Conservation (phyloP, 2,888 invertebrate genomes). For the Zhuqinia jingwanae region DNA sequence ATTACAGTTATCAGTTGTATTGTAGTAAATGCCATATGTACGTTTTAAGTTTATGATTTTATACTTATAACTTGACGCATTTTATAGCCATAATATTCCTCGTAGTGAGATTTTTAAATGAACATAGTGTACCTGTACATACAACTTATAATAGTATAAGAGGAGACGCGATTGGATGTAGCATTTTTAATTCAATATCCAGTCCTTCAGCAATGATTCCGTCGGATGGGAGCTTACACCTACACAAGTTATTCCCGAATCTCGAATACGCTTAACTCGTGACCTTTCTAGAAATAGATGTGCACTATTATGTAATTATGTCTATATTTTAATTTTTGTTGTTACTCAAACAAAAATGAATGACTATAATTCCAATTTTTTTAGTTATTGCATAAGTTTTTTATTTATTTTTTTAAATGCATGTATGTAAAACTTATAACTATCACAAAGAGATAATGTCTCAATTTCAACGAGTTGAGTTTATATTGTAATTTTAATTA, state of each 20-base stretch:
- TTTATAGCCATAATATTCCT: too few relatives aligned
- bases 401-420: slow-evolving; percentile 16
- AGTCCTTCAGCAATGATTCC: slow-evolving; percentile 1
- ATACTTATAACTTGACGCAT: too few relatives aligned
- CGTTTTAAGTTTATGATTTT: too few relatives aligned
- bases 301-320: neutral
- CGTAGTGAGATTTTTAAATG: too few relatives aligned
- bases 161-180: too few relatives aligned
- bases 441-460: slow-evolving; percentile 16
- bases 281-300: slow-evolving; percentile 43
- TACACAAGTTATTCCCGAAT: slow-evolving; percentile 7
- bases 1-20: too few relatives aligned
- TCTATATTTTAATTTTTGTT: neutral
- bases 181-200: too few relatives aligned
- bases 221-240: slow-evolving; percentile 43
- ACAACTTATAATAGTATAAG: too few relatives aligned
- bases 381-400: too few relatives aligned
- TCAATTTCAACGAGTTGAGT: neutral
- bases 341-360: neutral
- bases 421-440: slow-evolving; percentile 27
- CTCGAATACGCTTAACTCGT: slow-evolving; percentile 62
- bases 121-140: too few relatives aligned
- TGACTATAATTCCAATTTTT: neutral
- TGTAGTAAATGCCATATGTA: too few relatives aligned
- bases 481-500: neutral